These are phyloP conservation scores for Halictus quadricinctus DNA, from an alignment of 2,888 invertebrate genomes.

Conservation along the genomic window DNA sequence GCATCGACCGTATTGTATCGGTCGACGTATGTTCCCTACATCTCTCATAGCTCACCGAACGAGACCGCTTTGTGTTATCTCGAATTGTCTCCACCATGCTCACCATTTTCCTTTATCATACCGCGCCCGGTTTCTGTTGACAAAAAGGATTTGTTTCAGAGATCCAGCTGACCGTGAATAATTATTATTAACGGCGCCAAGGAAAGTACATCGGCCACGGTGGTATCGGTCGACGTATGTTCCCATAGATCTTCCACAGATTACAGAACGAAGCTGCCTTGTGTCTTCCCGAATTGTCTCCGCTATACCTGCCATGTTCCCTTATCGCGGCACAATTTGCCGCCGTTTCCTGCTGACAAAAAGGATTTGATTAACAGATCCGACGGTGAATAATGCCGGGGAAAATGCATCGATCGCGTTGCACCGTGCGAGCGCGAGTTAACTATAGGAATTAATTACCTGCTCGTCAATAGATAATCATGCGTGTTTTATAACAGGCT, in stretches of 20 bases:
- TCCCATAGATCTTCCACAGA: background rate
- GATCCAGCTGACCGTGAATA: background rate
- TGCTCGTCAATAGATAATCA: background rate
- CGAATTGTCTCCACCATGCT: background rate
- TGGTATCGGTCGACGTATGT: too few species aligned
- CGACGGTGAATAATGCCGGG: background rate
- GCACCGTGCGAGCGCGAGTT: background rate
- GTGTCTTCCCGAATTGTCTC: background rate
- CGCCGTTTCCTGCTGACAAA: background rate
- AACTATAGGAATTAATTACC: background rate
- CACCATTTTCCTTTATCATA: background rate
- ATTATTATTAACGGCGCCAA: too few species aligned
- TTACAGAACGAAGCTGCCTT: background rate
- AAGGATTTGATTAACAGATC: background rate
- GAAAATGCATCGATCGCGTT: background rate
- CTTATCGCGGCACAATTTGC: background rate
- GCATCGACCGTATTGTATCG: too few species aligned
- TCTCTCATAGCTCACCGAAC: background rate
- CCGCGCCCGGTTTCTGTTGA: too few species aligned
- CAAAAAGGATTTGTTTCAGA: too few species aligned
- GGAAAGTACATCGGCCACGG: too few species aligned
- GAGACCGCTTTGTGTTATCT: background rate
- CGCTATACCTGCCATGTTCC: background rate
- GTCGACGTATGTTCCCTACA: too few species aligned
- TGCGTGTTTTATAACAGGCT: background rate